Conservation (phyloP, 2,888 invertebrate genomes). For the Gonocerus acuteangulatus region DNA sequence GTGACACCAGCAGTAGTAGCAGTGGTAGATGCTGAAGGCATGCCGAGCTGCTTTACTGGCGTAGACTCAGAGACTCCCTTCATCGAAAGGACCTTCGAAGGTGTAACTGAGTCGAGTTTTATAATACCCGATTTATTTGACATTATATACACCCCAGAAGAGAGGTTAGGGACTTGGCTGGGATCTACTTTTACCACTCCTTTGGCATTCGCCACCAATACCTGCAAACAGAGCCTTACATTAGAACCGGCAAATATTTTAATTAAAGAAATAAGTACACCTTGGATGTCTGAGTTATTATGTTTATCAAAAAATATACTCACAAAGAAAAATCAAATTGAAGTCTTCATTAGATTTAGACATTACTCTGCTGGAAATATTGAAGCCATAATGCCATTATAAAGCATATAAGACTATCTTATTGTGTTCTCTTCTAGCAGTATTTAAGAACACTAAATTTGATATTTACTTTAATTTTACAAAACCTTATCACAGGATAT, state of each 20-base stretch:
- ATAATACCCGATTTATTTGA: constrained; percentile 59
- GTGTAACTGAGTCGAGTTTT: constrained; percentile 37
- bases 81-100: constrained; percentile 34
- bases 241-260: neutral
- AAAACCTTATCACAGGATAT: too few species aligned
- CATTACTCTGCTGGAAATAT: too few species aligned
- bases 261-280: neutral
- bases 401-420: too few species aligned
- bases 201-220: constrained; percentile 52
- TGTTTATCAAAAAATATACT: neutral
- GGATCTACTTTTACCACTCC: constrained; percentile 68
- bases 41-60: constrained; percentile 26
- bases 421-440: too few species aligned
- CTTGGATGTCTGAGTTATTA: neutral
- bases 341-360: too few species aligned
- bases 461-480: too few species aligned
- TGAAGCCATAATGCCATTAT: too few species aligned
- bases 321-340: too few species aligned
- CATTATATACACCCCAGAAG: constrained; percentile 57
- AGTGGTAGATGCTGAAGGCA: constrained; percentile 8
- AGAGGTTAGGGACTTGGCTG: constrained; percentile 56
- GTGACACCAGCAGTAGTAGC: neutral
- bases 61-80: constrained; percentile 8
- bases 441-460: too few species aligned
- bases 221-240: constrained; percentile 34